phyloP scores from a whole-genome alignment of 1,140 invertebrate species.

The Brachystomella parvula region DNA sequence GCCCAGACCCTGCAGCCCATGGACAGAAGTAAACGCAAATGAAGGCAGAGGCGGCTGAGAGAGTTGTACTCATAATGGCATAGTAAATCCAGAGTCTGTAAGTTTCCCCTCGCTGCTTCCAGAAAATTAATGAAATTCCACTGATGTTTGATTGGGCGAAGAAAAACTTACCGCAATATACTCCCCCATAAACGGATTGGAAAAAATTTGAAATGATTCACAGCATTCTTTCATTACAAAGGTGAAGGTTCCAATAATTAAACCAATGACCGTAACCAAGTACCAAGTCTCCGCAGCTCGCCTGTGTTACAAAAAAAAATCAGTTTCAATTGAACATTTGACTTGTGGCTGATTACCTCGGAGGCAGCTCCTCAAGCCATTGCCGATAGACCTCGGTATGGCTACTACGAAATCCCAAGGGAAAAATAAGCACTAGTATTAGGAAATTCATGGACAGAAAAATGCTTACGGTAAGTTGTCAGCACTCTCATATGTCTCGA shows the following conservation, averaged over 20 bases:
- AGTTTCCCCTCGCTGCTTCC: slow-evolving; percentile 22
- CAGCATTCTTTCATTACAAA: slow-evolving; percentile 29
- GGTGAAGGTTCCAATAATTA: slow-evolving; percentile 26
- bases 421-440: no score
- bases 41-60: slow-evolving; percentile 27
- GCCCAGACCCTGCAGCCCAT: slow-evolving; percentile 45
- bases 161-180: slow-evolving; percentile 25
- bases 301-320: slow-evolving; percentile 12
- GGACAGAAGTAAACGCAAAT: slow-evolving; percentile 43
- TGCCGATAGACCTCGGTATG: slow-evolving; percentile 26
- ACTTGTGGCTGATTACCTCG: slow-evolving; percentile 21
- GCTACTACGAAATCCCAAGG: background rate
- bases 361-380: slow-evolving; percentile 26
- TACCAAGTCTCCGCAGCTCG: slow-evolving; percentile 20
- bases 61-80: slow-evolving; percentile 21
- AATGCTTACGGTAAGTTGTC: slow-evolving; percentile 21
- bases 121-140: background rate
- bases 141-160: background rate
- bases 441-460: no score
- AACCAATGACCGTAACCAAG: slow-evolving; percentile 19
- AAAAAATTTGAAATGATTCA: slow-evolving; percentile 35
- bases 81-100: slow-evolving; percentile 26
- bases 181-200: slow-evolving; percentile 28
- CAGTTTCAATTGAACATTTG: slow-evolving; percentile 5
- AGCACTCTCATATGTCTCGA: slow-evolving; percentile 35